Evolutionary conservation across 2,797 vertebrate species (phyloP), one percentile per base, ranked within the genome.

Genomic region (Simalia tracyae): DNA sequence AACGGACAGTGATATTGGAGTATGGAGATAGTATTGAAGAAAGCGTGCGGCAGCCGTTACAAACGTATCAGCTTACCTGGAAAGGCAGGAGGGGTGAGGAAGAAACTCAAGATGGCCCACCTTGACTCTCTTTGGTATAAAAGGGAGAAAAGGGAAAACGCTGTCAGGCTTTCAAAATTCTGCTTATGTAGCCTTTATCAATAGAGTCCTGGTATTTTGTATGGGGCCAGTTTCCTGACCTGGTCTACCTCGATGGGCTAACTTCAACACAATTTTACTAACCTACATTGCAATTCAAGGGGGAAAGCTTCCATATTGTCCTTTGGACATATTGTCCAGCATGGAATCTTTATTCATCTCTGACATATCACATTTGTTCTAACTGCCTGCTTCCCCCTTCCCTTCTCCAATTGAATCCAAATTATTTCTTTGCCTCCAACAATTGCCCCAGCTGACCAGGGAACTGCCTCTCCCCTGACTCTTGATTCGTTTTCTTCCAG

Each of bases 401-500:
- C 56, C 12, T 59, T 17, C 14, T 17, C 46, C 4, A 11, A 10
- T 54, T 63, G 10, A 50, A 6, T 54, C 89, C 50, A 54, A 54
- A 7, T 63, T 2, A 2, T 85, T 91, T 31, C 15, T 17, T 31
- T 2, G 11, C 36, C 46, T 19, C 9, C 81, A 26, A 26, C 68
- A 15, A 28, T 24, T 28, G 31, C 28, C 63, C 60, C 60, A 42
- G 6, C 72, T 81, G 72, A 81, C 31, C 10, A 4, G 15, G 54
- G 81, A 84, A 14, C 24, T 7, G 10, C 0, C 59, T 11, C 22
- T 24, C 36, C 8, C 86, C 42, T 87, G 59, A 28, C 24, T 14
- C 2, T 87, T 84, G 66, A 6, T 42, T 81, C 76, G 92, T 90
- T 5, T 95, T 88, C 91, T 92, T 1, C 42, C 98, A 99, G 99